A percentile compares a stretch with the other conserved stretches of the same genome.
Evolutionary conservation across 2,113 vertebrate genomes (phyloP).

Genomic region (Bungarus multicinctus): DNA sequence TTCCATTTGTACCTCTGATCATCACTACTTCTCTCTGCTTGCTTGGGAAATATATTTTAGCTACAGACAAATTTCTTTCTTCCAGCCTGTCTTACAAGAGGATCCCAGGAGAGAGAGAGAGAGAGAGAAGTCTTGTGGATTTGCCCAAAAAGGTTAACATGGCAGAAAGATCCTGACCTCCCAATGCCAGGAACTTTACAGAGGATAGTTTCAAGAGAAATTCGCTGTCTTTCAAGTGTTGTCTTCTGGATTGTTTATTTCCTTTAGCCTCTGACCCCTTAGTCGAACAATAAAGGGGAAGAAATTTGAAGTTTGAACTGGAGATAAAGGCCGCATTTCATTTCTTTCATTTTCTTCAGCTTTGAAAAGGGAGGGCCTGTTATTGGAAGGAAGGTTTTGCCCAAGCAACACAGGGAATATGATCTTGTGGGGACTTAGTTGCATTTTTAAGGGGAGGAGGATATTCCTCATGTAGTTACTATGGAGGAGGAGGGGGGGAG

Average conservation of each 20-base stretch:
- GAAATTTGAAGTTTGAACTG: background rate
- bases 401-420: background rate
- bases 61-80: background rate
- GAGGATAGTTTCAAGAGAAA: slow-evolving; percentile 8
- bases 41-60: background rate
- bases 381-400: background rate
- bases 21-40: background rate
- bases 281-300: background rate
- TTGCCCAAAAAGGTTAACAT: background rate
- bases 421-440: background rate
- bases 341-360: background rate
- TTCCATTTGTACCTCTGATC: background rate
- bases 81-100: background rate
- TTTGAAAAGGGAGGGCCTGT: background rate
- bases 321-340: background rate
- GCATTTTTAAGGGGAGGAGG: background rate
- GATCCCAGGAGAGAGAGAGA: background rate
- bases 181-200: background rate
- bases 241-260: slow-evolving; percentile 14
- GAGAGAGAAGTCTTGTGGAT: background rate
- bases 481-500: background rate
- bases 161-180: slow-evolving; percentile 1
- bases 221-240: slow-evolving; percentile 3
- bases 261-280: slow-evolving; percentile 17
- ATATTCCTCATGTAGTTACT: no score